A percentile compares a stretch with the other conserved stretches of the same genome.
phyloP scores from a whole-genome alignment of 2,888 invertebrate genomes.

The Andrena camellia region DNA sequence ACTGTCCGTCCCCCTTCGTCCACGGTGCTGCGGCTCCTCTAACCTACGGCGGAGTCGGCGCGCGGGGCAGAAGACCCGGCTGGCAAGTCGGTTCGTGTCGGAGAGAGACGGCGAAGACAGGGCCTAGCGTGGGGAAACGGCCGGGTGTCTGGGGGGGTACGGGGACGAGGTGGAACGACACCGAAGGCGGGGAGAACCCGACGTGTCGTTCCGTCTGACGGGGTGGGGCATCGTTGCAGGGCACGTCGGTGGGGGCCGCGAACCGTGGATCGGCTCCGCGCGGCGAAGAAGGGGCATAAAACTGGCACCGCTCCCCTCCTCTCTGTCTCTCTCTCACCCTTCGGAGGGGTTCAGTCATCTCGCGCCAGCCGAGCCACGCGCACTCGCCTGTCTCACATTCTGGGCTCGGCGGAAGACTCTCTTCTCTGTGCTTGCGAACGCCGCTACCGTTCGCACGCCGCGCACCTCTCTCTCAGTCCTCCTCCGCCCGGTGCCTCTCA shows the following conservation, averaged over 20 bases:
- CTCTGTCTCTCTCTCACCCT: slow-evolving; percentile 69
- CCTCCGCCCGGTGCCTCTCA: background rate
- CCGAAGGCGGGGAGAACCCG: slow-evolving; percentile 71
- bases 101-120: slow-evolving; percentile 25
- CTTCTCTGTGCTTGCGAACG: slow-evolving; percentile 42
- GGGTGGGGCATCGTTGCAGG: slow-evolving; percentile 69
- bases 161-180: slow-evolving; percentile 56
- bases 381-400: slow-evolving; percentile 65
- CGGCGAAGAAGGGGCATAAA: slow-evolving; percentile 47
- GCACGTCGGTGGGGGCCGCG: slow-evolving; percentile 58
- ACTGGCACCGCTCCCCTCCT: slow-evolving; percentile 51
- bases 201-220: slow-evolving; percentile 65
- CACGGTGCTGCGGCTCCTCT: background rate
- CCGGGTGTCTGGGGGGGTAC: slow-evolving; percentile 61
- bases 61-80: slow-evolving; percentile 19
- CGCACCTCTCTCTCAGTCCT: background rate
- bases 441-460: slow-evolving; percentile 38
- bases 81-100: slow-evolving; percentile 8
- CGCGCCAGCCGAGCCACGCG: slow-evolving; percentile 83
- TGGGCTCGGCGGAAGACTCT: slow-evolving; percentile 67
- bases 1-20: slow-evolving; percentile 9
- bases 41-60: slow-evolving; percentile 7
- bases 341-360: slow-evolving; percentile 83
- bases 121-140: slow-evolving; percentile 27
- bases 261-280: slow-evolving; percentile 50